A percentile compares a stretch with the other conserved stretches of the same genome.
Conservation (phyloP, 2,888 invertebrate genomes). For the Desoria tigrina region DNA sequence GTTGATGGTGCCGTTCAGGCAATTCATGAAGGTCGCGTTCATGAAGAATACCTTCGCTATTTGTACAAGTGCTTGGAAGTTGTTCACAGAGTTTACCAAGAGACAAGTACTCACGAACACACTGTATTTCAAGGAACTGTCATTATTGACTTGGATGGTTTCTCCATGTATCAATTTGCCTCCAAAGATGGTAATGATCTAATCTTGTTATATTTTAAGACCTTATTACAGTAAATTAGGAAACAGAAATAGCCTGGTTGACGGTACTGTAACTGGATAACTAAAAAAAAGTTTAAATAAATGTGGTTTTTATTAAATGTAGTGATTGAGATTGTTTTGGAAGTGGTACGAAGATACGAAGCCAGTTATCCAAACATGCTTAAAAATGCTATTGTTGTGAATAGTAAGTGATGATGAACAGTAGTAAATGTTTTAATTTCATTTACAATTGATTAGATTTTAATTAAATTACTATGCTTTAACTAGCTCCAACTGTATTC, state of each 20-base stretch:
- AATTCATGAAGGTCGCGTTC: constrained; percentile 6
- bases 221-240: neutral
- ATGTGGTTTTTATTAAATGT: too few relatives aligned
- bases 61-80: constrained; percentile 22
- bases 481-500: constrained; percentile 16
- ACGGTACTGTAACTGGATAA: too few relatives aligned
- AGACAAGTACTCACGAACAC: constrained; percentile 5
- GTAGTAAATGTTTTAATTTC: too few relatives aligned
- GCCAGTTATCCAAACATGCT: constrained; percentile 24
- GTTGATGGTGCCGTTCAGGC: constrained; percentile 8
- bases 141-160: constrained; percentile 18
- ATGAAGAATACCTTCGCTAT: constrained; percentile 11
- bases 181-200: neutral
- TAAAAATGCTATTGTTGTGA: constrained; percentile 13
- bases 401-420: constrained; percentile 3
- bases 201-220: neutral
- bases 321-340: constrained; percentile 18
- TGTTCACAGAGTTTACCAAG: constrained; percentile 15
- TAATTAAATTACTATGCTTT: too few relatives aligned
- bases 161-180: constrained; percentile 22
- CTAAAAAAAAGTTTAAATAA: too few relatives aligned
- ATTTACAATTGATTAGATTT: too few relatives aligned
- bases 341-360: constrained; percentile 19
- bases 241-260: too few relatives aligned
- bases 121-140: constrained; percentile 13